These are phyloP conservation scores for Indri indri DNA, from an alignment of 2,113 vertebrate species.

Conservation along the genomic window DNA sequence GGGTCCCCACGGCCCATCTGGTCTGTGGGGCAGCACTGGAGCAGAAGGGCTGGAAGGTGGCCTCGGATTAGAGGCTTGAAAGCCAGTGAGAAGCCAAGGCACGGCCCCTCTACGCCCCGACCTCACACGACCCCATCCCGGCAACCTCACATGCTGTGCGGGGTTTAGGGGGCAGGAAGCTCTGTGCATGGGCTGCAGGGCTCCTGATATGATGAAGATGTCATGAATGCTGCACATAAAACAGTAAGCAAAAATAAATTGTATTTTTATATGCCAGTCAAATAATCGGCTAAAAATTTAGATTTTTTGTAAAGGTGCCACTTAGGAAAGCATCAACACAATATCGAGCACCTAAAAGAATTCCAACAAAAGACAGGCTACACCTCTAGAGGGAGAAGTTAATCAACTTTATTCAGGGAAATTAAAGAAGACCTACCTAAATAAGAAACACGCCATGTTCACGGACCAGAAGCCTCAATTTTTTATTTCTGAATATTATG, in stretches of 20 bases:
- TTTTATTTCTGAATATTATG: no score
- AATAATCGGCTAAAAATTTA: background rate
- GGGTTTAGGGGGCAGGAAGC: background rate
- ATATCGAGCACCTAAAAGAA: background rate
- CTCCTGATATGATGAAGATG: background rate
- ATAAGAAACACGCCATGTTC: accelerated
- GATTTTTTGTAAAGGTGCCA: background rate
- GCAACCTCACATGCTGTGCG: background rate
- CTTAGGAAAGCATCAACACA: background rate
- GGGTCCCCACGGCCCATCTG: background rate
- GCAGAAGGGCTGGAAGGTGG: background rate
- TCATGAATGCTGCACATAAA: background rate
- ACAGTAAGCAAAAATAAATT: background rate
- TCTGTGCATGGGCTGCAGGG: accelerated
- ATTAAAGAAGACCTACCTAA: background rate
- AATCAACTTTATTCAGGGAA: background rate
- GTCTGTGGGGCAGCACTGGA: background rate
- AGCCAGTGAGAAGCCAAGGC: background rate
- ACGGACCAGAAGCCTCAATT: background rate
- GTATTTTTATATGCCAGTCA: background rate
- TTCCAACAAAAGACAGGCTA: background rate
- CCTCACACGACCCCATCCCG: background rate
- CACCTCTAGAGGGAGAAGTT: background rate
- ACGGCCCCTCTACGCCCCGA: background rate
- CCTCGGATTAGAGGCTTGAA: background rate